Percentiles rank a stretch among this genome's conserved stretches.
Conservation (phyloP, 2,797 vertebrate species). For the Pseudochromis fuscus region DNA sequence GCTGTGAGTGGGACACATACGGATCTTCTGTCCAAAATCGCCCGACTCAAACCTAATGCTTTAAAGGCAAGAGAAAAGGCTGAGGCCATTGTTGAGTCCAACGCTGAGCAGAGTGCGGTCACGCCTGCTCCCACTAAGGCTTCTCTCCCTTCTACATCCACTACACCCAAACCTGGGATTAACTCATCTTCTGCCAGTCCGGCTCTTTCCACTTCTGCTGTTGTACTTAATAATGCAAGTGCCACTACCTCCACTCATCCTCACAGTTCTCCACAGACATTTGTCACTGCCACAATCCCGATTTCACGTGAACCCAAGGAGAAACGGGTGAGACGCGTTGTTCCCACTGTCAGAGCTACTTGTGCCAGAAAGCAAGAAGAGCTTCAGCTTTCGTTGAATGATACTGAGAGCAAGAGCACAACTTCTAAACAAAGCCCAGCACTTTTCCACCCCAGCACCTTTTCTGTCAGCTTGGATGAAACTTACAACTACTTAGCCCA, state of each 20-base stretch:
- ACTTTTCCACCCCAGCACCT: slow-evolving; percentile 89
- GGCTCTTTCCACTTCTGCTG: slow-evolving; percentile 37
- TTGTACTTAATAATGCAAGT: slow-evolving; percentile 45
- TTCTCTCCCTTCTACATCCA: slow-evolving; percentile 31
- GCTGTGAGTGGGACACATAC: slow-evolving; percentile 91
- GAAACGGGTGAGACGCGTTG: slow-evolving; percentile 61
- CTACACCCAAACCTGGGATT: slow-evolving; percentile 24
- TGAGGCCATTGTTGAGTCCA: slow-evolving; percentile 66
- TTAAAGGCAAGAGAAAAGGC: slow-evolving; percentile 74
- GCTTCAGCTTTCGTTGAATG: slow-evolving; percentile 30
- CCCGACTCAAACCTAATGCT: slow-evolving; percentile 86
- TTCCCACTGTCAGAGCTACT: slow-evolving; percentile 49
- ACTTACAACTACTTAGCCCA: slow-evolving; percentile 91
- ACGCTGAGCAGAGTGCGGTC: slow-evolving; percentile 46
- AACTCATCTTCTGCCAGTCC: slow-evolving; percentile 30
- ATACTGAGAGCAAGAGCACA: slow-evolving; percentile 61
- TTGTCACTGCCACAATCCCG: slow-evolving; percentile 15
- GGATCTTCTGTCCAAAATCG: slow-evolving; percentile 90
- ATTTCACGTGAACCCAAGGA: slow-evolving; percentile 64
- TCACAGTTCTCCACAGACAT: slow-evolving; percentile 25
- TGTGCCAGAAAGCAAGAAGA: slow-evolving; percentile 51
- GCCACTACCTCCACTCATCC: slow-evolving; percentile 44
- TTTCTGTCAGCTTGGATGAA: slow-evolving; percentile 91
- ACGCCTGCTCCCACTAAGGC: slow-evolving; percentile 10
- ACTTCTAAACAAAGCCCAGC: slow-evolving; percentile 71